A percentile compares a stretch with the other conserved stretches of the same genome.
Conservation (phyloP, 2,888 invertebrate genomes). For the Keiferia lycopersicella region DNA sequence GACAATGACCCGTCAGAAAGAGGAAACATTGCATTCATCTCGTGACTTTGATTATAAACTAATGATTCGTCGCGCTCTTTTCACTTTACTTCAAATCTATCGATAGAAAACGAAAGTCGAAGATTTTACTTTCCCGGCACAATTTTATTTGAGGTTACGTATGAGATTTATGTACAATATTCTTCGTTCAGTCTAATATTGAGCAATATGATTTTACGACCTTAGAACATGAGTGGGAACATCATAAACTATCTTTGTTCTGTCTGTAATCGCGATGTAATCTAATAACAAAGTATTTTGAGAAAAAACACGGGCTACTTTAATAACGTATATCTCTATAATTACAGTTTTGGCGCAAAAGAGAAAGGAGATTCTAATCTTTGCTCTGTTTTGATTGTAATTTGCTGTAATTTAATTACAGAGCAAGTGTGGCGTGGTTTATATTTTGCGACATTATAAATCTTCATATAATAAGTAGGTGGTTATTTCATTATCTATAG, state of each 20-base stretch:
- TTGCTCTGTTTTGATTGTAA: conserved; percentile 37
- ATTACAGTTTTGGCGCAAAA: conserved; percentile 43
- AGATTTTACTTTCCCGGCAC: background rate
- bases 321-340: conserved; percentile 24
- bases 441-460: conserved; percentile 25
- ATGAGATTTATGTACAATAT: background rate
- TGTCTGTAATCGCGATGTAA: conserved; percentile 21
- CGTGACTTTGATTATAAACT: background rate
- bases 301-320: background rate
- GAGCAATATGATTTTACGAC: background rate
- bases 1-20: background rate
- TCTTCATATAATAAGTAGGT: background rate
- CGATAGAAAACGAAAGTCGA: background rate
- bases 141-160: background rate
- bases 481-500: background rate
- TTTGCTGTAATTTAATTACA: conserved; percentile 42
- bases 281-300: conserved; percentile 18
- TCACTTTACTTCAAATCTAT: background rate
- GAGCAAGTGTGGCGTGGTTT: conserved; percentile 32
- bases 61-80: background rate
- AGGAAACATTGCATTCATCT: background rate
- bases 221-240: background rate
- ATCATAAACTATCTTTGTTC: no score
- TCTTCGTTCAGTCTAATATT: no score
- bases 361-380: conserved; percentile 50